Evolutionary conservation across 64 coral and sea anemone genomes (phyloP).

Genomic region (Montipora sp.): DNA sequence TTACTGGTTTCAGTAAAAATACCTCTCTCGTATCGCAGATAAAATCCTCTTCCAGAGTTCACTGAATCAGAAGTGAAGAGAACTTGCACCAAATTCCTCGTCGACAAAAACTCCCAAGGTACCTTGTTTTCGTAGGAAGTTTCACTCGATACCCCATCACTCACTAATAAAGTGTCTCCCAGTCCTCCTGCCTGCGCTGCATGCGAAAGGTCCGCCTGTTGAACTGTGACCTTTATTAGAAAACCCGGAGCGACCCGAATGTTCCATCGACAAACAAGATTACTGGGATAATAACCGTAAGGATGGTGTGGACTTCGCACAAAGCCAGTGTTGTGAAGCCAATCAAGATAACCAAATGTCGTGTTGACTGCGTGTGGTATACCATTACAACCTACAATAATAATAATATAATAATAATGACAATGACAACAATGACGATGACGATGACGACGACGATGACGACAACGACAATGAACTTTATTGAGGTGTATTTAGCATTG

Average conservation of each 20-base stretch:
- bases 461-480: no score
- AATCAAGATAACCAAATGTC: constrained; percentile 78
- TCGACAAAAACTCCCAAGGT: constrained; percentile 43
- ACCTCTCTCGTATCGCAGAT: constrained; percentile 61
- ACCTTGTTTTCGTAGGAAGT: neutral
- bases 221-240: constrained; percentile 34
- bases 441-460: no score
- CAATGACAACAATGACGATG: no score
- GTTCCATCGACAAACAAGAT: constrained; percentile 68
- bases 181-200: constrained; percentile 11
- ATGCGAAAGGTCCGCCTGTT: constrained; percentile 32
- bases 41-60: constrained; percentile 43
- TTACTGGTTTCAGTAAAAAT: neutral
- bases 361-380: constrained; percentile 1
- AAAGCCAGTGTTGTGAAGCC: constrained; percentile 60
- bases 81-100: neutral
- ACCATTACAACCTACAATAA: constrained; percentile 52
- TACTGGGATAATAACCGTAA: constrained; percentile 45
- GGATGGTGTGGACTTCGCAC: constrained; percentile 75
- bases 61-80: neutral
- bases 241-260: constrained; percentile 62
- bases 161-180: constrained; percentile 28
- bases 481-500: no score
- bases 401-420: neutral
- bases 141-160: constrained; percentile 1